A percentile compares a stretch with the other conserved stretches of the same genome.
Evolutionary conservation across 2,797 vertebrate species (phyloP).

Genomic region (Danio choprae): DNA sequence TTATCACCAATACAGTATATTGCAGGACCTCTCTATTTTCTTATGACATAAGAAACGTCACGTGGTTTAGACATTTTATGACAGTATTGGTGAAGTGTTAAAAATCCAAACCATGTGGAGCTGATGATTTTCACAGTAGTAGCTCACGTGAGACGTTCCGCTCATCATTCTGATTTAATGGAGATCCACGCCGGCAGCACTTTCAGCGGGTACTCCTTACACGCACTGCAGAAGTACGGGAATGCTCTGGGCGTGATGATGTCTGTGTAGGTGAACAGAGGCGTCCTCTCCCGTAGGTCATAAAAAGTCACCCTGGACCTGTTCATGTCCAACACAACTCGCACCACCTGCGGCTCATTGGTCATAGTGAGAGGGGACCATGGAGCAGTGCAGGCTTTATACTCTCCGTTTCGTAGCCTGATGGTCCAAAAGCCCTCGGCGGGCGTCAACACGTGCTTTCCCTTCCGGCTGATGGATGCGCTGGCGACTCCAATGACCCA

Average conservation of each 20-base stretch:
- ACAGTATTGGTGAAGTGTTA: not conserved
- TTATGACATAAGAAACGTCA: not conserved
- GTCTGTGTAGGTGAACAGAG: conserved; percentile 78
- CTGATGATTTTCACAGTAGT: not conserved
- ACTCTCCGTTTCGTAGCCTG: conserved; percentile 79
- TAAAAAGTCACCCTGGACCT: conserved; percentile 80
- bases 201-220: conserved; percentile 80
- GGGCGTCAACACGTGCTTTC: conserved; percentile 81
- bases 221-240: conserved; percentile 83
- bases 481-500: conserved; percentile 83
- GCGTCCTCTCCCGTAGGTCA: conserved; percentile 72
- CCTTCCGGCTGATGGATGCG: conserved; percentile 79
- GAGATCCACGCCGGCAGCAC: conserved; percentile 70
- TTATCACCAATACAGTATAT: too few relatives aligned
- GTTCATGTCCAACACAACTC: conserved; percentile 82
- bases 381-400: conserved; percentile 83
- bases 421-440: conserved; percentile 84
- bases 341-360: conserved; percentile 70
- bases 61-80: not conserved
- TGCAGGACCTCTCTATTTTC: too few relatives aligned
- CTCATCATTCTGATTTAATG: conserved; percentile 63
- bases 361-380: conserved; percentile 79
- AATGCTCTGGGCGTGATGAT: conserved; percentile 70
- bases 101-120: not conserved
- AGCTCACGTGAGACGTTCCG: not conserved